These are phyloP conservation scores for Leucopternis melanops DNA, from an alignment of 2,113 vertebrate genomes.

Conservation along the genomic window DNA sequence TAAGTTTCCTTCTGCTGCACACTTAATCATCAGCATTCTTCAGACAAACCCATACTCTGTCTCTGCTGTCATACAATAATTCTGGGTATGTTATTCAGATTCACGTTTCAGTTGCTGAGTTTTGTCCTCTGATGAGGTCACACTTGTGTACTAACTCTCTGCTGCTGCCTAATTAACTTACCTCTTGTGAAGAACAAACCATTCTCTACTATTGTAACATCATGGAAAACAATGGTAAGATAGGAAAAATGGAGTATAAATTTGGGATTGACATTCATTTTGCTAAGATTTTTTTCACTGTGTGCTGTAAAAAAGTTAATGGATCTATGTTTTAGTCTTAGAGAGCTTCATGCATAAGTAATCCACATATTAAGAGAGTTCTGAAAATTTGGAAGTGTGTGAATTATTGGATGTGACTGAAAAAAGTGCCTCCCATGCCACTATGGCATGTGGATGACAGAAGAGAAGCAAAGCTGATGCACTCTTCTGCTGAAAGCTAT, in stretches of 20 bases:
- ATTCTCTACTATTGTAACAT: not conserved
- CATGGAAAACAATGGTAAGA: not conserved
- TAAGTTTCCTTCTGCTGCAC: not conserved
- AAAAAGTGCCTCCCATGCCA: not conserved
- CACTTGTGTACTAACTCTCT: not conserved
- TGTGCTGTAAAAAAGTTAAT: not conserved
- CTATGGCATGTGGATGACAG: not conserved
- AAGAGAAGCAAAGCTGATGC: not conserved
- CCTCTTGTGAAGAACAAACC: not conserved
- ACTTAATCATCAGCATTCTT: not conserved
- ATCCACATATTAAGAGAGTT: not conserved
- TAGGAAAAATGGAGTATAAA: not conserved
- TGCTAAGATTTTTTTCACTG: not conserved
- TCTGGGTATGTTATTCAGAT: not conserved
- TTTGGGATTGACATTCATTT: not conserved
- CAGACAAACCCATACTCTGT: not conserved
- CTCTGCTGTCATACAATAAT: not conserved
- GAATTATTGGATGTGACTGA: not conserved
- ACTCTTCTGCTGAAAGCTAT: not conserved
- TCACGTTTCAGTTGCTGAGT: not conserved
- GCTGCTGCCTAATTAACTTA: not conserved
- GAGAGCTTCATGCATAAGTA: not conserved
- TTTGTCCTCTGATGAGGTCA: not conserved
- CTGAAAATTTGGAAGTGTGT: not conserved
- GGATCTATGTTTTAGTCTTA: not conserved